These are phyloP conservation scores for Eristalis arbustorum DNA, from an alignment of 2,888 invertebrate species.

Conservation along the genomic window DNA sequence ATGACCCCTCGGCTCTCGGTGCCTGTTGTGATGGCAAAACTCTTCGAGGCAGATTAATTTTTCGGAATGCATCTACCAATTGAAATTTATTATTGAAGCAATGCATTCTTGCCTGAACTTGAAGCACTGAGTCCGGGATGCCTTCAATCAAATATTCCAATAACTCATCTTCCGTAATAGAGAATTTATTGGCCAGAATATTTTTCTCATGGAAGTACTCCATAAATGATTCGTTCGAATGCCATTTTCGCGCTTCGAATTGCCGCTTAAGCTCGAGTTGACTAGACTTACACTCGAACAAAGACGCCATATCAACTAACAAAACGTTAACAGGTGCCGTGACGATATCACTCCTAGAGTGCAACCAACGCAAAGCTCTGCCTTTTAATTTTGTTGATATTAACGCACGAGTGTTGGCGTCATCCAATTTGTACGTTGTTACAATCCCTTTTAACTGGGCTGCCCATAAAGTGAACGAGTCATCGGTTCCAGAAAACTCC, in stretches of 20 bases:
- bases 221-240: no score
- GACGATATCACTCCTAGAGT: background rate
- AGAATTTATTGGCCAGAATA: constrained; percentile 54
- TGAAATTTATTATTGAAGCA: constrained; percentile 14
- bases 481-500: background rate
- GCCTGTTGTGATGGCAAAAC: background rate
- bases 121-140: constrained; percentile 26
- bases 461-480: background rate
- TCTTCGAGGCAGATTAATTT: constrained; percentile 1
- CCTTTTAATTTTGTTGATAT: background rate
- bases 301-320: background rate
- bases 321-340: background rate
- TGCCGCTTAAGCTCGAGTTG: background rate
- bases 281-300: background rate
- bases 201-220: constrained; percentile 30
- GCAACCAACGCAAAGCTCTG: background rate
- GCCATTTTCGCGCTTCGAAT: background rate
- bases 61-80: constrained; percentile 26
- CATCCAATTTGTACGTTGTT: background rate
- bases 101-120: constrained; percentile 23
- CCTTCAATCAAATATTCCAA: constrained; percentile 65
- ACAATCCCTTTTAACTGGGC: background rate
- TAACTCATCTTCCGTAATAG: constrained; percentile 71
- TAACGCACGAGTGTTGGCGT: background rate
- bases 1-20: background rate